These are phyloP conservation scores for Morpho helenor DNA, from an alignment of 2,888 invertebrate genomes.

Conservation along the genomic window DNA sequence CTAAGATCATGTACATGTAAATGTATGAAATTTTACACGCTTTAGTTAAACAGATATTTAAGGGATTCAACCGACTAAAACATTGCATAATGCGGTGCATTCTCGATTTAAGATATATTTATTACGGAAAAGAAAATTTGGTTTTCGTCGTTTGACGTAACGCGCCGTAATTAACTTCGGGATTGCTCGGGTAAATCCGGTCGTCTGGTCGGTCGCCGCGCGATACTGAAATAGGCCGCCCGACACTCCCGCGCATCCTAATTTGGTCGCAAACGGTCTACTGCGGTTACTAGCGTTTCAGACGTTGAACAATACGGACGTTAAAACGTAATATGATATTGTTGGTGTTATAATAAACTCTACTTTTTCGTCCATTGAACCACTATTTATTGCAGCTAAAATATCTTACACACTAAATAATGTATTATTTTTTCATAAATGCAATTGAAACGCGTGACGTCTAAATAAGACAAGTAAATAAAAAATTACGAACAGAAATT, in stretches of 20 bases:
- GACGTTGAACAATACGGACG: conserved; percentile 32
- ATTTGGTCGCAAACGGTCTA: conserved; percentile 75
- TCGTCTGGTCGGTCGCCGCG: conserved; percentile 45
- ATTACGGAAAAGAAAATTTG: conserved; percentile 16
- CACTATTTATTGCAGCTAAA: no score
- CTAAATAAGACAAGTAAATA: no score
- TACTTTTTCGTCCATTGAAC: no score
- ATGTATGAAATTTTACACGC: conserved; percentile 19
- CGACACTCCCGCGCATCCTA: conserved; percentile 67
- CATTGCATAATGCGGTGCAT: conserved; percentile 19
- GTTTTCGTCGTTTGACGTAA: conserved; percentile 14
- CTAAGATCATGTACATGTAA: conserved; percentile 12
- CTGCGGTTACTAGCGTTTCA: conserved; percentile 57
- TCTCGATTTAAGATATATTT: conserved; percentile 17
- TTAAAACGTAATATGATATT: conserved; percentile 28
- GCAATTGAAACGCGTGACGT: no score
- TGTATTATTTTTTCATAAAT: no score
- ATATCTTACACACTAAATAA: no score
- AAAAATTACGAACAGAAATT: no score
- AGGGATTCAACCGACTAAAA: conserved; percentile 13
- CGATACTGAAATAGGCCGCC: conserved; percentile 69
- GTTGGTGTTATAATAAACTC: no score
- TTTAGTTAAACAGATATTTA: not conserved
- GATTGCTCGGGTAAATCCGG: conserved; percentile 53
- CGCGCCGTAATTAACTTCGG: conserved; percentile 23